Evolutionary conservation across 2,888 invertebrate genomes (phyloP).

Genomic region (Hermaeophaga mercurialis): DNA sequence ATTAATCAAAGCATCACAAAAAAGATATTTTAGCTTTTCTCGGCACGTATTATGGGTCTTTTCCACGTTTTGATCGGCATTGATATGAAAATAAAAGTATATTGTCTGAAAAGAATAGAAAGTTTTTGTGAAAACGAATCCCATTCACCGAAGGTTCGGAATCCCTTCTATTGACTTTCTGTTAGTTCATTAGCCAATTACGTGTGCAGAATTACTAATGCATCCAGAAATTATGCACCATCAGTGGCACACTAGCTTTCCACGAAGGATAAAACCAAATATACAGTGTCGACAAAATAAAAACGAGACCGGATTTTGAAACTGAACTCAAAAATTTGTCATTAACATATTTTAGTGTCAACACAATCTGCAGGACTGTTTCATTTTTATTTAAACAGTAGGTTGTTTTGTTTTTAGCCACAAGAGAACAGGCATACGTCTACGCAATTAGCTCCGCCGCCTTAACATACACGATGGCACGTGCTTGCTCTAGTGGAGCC

Average conservation of each 20-base stretch:
- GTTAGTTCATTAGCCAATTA: constrained; percentile 31
- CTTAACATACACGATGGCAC: constrained; percentile 75
- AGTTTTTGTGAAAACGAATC: constrained; percentile 21
- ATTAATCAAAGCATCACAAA: background rate
- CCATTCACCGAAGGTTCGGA: constrained; percentile 11
- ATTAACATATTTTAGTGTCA: too few species aligned
- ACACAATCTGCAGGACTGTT: too few species aligned
- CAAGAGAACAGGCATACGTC: constrained; percentile 84
- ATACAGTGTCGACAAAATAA: too few species aligned
- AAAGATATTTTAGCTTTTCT: background rate
- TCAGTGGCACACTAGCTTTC: constrained; percentile 1
- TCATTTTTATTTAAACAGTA: too few species aligned
- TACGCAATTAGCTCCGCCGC: constrained; percentile 83
- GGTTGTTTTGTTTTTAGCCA: constrained; percentile 64
- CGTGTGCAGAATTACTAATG: constrained; percentile 31
- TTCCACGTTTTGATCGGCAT: constrained; percentile 23
- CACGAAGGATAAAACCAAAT: too few species aligned
- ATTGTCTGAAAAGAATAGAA: constrained; percentile 33
- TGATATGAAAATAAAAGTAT: constrained; percentile 30
- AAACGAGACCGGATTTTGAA: too few species aligned
- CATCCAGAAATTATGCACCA: constrained; percentile 4
- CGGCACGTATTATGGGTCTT: constrained; percentile 22
- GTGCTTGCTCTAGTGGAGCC: constrained; percentile 77
- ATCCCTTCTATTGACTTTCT: constrained; percentile 29
- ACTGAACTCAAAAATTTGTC: too few species aligned